Conservation (phyloP, 2,888 invertebrate species). For the Dryococelus australis region DNA sequence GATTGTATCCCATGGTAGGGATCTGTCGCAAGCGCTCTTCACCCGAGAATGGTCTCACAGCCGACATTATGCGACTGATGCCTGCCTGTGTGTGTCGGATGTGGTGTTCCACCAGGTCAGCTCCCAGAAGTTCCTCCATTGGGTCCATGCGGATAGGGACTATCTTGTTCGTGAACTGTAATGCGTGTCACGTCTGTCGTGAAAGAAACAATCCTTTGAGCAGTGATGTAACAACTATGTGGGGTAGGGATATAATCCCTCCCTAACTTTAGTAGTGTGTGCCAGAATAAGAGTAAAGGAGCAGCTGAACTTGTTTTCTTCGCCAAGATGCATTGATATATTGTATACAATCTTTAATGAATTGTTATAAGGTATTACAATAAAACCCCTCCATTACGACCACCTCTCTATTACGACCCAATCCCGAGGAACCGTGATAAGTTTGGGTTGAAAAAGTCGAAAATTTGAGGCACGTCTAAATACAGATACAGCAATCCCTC, state of each 20-base stretch:
- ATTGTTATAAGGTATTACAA: no score
- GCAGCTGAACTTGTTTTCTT: no score
- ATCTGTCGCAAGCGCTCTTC: slow-evolving; percentile 60
- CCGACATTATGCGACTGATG: slow-evolving; percentile 54
- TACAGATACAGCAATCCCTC: no score
- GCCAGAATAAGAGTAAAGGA: background rate
- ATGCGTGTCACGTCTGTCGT: slow-evolving; percentile 32
- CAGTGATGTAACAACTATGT: no score
- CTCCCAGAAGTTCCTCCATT: slow-evolving; percentile 86
- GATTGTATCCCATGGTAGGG: slow-evolving; percentile 71
- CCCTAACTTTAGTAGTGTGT: background rate
- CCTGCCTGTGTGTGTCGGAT: slow-evolving; percentile 68
- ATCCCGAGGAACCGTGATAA: no score
- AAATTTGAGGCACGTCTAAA: no score
- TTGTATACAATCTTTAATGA: no score
- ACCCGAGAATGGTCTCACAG: slow-evolving; percentile 58
- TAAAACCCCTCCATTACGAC: no score
- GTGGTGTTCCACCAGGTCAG: slow-evolving; percentile 87
- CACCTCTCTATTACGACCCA: no score
- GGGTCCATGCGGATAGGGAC: slow-evolving; percentile 86
- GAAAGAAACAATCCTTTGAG: background rate
- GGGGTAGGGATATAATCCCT: background rate
- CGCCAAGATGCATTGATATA: no score
- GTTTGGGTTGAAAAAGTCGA: no score
- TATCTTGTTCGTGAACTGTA: slow-evolving; percentile 71